Conservation (phyloP, 2,797 vertebrate species). For the Remorina albescens region DNA sequence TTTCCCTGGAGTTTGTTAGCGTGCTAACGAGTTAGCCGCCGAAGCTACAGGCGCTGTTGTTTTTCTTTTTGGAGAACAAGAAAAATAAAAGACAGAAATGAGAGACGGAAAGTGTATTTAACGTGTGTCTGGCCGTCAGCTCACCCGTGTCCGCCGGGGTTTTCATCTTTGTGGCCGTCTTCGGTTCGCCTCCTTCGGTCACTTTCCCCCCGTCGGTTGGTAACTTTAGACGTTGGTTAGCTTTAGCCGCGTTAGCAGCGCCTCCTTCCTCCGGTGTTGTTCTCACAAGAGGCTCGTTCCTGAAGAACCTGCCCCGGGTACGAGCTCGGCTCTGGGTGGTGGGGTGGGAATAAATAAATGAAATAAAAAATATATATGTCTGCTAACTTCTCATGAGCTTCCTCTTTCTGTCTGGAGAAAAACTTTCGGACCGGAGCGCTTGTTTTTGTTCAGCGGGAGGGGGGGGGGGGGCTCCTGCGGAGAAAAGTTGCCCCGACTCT, state of each 20-base stretch:
- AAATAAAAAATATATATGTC: not conserved
- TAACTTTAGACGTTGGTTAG: slow-evolving; percentile 67
- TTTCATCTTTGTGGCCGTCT: slow-evolving; percentile 78
- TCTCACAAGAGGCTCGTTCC: slow-evolving; percentile 54
- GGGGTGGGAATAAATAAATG: too few species aligned
- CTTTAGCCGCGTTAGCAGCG: slow-evolving; percentile 70
- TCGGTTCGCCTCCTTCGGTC: slow-evolving; percentile 35
- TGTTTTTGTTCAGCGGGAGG: too few species aligned
- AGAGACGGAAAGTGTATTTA: not conserved
- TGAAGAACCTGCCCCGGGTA: slow-evolving; percentile 16
- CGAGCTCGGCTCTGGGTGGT: not conserved
- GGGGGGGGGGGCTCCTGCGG: slow-evolving; percentile 35
- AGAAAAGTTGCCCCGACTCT: slow-evolving; percentile 66
- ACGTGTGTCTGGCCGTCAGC: slow-evolving; percentile 22
- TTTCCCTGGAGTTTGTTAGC: slow-evolving; percentile 70
- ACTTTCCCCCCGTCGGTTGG: slow-evolving; percentile 63
- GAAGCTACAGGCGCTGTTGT: slow-evolving; percentile 60
- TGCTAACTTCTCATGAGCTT: slow-evolving; percentile 1
- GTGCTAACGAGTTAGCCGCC: slow-evolving; percentile 70
- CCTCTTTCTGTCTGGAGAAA: slow-evolving; percentile 4
- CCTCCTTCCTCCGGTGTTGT: slow-evolving; percentile 71
- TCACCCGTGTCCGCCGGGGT: slow-evolving; percentile 85
- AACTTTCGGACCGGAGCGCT: slow-evolving; percentile 38
- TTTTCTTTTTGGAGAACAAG: slow-evolving; percentile 37
- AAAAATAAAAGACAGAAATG: not conserved